Evolutionary conservation across 1,140 invertebrate species (phyloP).

Genomic region (Drosophila micromelanica): DNA sequence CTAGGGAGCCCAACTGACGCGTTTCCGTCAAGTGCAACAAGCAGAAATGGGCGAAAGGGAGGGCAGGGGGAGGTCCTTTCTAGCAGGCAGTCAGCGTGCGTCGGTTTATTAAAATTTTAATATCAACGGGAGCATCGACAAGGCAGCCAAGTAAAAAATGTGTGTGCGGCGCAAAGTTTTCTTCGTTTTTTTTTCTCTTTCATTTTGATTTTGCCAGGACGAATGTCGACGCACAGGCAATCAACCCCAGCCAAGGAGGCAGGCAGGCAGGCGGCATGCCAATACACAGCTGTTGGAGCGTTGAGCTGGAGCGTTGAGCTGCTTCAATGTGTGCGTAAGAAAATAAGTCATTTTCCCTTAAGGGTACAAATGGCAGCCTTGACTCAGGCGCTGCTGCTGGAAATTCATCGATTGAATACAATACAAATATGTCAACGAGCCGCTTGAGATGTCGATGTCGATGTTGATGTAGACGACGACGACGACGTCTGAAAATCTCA

Average conservation of each 20-base stretch:
- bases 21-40: constrained; percentile 81
- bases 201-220: constrained; percentile 47
- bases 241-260: constrained; percentile 21
- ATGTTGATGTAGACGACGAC: background rate
- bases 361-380: constrained; percentile 49
- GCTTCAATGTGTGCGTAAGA: constrained; percentile 77
- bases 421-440: constrained; percentile 83
- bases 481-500: constrained; percentile 60
- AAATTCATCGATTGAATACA: constrained; percentile 83
- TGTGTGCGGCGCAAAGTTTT: constrained; percentile 66
- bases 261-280: constrained; percentile 44
- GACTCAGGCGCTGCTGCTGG: constrained; percentile 54
- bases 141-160: constrained; percentile 76
- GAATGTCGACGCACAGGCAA: constrained; percentile 71
- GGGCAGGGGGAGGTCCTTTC: background rate
- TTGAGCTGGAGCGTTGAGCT: constrained; percentile 51
- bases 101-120: constrained; percentile 82
- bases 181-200: constrained; percentile 10
- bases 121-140: constrained; percentile 78
- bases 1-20: constrained; percentile 60
- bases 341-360: constrained; percentile 82
- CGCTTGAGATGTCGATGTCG: constrained; percentile 75
- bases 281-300: constrained; percentile 35
- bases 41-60: constrained; percentile 28
- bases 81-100: constrained; percentile 57